Evolutionary conservation across 2,888 invertebrate species (phyloP).

Genomic region (Conops quadrifasciatus): DNA sequence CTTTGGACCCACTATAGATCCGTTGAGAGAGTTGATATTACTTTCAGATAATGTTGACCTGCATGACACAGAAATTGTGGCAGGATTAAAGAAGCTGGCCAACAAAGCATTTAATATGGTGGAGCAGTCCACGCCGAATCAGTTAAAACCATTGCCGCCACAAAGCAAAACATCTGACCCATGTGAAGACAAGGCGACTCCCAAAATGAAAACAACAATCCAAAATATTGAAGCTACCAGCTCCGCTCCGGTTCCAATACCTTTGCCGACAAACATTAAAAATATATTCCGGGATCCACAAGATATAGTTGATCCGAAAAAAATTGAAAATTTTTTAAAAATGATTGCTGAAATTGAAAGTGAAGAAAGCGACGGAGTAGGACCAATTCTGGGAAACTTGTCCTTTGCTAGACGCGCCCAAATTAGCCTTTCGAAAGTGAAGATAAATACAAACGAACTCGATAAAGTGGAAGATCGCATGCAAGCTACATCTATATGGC

Average conservation of each 20-base stretch:
- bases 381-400: constrained; percentile 73
- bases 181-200: background rate
- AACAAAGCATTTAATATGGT: constrained; percentile 71
- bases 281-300: constrained; percentile 64
- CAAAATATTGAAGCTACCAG: constrained; percentile 4
- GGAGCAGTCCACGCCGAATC: constrained; percentile 64
- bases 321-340: constrained; percentile 61
- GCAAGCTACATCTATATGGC: constrained; percentile 54
- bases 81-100: constrained; percentile 70
- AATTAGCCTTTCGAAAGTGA: constrained; percentile 67
- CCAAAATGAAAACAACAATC: background rate
- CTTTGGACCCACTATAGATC: constrained; percentile 65
- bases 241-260: constrained; percentile 35
- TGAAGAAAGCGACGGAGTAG: constrained; percentile 66
- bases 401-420: constrained; percentile 75
- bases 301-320: constrained; percentile 63
- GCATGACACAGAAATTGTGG: constrained; percentile 58
- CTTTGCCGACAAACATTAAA: constrained; percentile 50
- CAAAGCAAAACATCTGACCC: constrained; percentile 12
- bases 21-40: constrained; percentile 72
- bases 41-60: constrained; percentile 66
- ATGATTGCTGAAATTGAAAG: constrained; percentile 64
- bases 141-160: constrained; percentile 22
- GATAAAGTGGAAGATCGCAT: constrained; percentile 41
- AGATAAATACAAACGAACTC: constrained; percentile 50